Percentiles rank a stretch among this genome's conserved stretches.
Evolutionary conservation across 2,797 vertebrate genomes (phyloP).

Genomic region (Prionace glauca): DNA sequence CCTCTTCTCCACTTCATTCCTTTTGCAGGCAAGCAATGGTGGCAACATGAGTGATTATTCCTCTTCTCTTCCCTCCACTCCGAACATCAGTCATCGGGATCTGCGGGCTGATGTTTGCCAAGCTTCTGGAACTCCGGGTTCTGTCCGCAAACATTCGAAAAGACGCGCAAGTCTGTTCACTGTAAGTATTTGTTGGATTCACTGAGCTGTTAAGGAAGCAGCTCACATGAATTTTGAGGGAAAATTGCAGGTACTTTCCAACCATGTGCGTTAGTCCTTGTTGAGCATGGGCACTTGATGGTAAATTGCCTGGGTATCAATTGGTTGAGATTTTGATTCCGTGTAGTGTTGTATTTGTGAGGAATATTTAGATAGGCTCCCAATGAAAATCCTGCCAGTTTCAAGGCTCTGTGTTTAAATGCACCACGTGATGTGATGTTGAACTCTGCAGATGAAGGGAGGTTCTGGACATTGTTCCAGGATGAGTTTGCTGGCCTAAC

Average conservation of each 20-base stretch:
- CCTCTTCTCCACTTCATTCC: constrained; percentile 30
- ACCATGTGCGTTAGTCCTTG: neutral
- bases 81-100: constrained; percentile 82
- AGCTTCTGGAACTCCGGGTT: constrained; percentile 65
- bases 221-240: neutral
- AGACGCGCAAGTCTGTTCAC: constrained; percentile 86
- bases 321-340: neutral
- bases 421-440: neutral
- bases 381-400: neutral
- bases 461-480: neutral
- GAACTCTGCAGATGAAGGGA: neutral
- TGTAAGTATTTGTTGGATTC: constrained; percentile 58
- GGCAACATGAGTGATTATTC: constrained; percentile 77
- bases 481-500: neutral
- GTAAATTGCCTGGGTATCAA: neutral
- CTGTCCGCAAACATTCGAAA: constrained; percentile 72
- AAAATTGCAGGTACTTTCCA: neutral
- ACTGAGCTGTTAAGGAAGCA: neutral
- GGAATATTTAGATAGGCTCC: neutral
- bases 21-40: constrained; percentile 76
- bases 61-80: constrained; percentile 87
- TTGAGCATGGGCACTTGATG: neutral
- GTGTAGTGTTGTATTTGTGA: neutral
- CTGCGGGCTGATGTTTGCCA: constrained; percentile 66
- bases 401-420: neutral